Evolutionary conservation across 1,140 invertebrate species (phyloP), one percentile per base, ranked within the genome.

Genomic region (Cherax destructor): DNA sequence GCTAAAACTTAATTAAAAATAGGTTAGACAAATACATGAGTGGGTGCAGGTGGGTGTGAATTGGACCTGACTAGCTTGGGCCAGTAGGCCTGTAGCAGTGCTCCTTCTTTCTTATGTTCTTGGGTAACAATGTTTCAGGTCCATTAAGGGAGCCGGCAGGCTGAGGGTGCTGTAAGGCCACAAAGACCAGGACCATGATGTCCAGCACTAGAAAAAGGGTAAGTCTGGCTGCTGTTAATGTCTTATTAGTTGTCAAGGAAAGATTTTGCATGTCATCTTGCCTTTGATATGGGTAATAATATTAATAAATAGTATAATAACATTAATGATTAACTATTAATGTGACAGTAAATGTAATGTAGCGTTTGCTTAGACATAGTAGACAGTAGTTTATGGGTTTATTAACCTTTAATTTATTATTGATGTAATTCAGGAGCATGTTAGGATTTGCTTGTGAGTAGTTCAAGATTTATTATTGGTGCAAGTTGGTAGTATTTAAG

Each of bases 161-260:
- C 79, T 81, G 79, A 24, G 49, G 56, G 18, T 56, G 50, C 21
- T 81, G 79, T 30, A 59, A 30, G 79, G 79, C 24, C 79, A 50
- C 47, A 30, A 56, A 21, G 79, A 81, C 56, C 21, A 81, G 79
- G 50, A 81, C 79, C 50, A 56, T 56, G 52, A 56, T 56, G 52
- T 56, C 52, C 78, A 52, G 79, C 47, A 18, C 79, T 47, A 81
- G 79, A 50, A 81, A 81, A 50, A 81, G 79, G 79, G 79, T 81
- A 81, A 81, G 79, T 47, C 7, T 56, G 56, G 56, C 79, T 81
- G 4, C 69, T 74, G 9, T 9, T 9, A 11, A 3, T 30, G 30
- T 41, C 30, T 3, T 3, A n/a, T n/a, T 30, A 74, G 69, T 74
- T 74, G 30, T 69, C 21, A 21, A 69, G 30, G 30, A 69, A 69